phyloP scores from a whole-genome alignment of 1,140 invertebrate species.

The Radopholus similis region DNA sequence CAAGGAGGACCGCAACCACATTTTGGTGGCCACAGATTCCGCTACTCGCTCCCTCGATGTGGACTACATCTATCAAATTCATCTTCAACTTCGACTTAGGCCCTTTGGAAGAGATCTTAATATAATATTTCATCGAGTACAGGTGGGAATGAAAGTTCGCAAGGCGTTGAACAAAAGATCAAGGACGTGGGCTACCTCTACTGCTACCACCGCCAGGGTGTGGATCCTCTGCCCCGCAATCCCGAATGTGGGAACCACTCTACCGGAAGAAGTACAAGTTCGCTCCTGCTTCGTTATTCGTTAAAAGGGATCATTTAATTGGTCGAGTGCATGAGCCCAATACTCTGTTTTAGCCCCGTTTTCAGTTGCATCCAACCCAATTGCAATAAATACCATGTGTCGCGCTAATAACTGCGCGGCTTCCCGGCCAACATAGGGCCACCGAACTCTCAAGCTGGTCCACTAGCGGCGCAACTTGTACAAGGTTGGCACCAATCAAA shows the following conservation, averaged over 20 bases:
- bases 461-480: slow-evolving; percentile 59
- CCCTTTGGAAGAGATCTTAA: too few relatives aligned
- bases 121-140: too few relatives aligned
- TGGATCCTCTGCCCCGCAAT: slow-evolving; percentile 53
- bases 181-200: slow-evolving; percentile 51
- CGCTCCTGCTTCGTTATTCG: too few relatives aligned
- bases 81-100: slow-evolving; percentile 38
- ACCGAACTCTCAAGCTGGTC: slow-evolving; percentile 58
- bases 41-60: not conserved
- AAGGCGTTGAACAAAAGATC: slow-evolving; percentile 24
- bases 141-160: too few relatives aligned
- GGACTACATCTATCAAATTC: not conserved
- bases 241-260: slow-evolving; percentile 47
- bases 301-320: too few relatives aligned
- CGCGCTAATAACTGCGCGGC: slow-evolving; percentile 56
- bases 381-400: slow-evolving; percentile 57
- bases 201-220: slow-evolving; percentile 55
- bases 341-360: slow-evolving; percentile 7
- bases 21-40: slow-evolving; percentile 67
- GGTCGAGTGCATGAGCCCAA: too few relatives aligned
- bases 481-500: slow-evolving; percentile 8
- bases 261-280: slow-evolving; percentile 41
- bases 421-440: slow-evolving; percentile 56
- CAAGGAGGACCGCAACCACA: slow-evolving; percentile 75
- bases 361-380: slow-evolving; percentile 60